Evolutionary conservation across 30 jellyfish, hydroid and myxozoan genomes (phyloP).

Genomic region (Turritopsis rubra): DNA sequence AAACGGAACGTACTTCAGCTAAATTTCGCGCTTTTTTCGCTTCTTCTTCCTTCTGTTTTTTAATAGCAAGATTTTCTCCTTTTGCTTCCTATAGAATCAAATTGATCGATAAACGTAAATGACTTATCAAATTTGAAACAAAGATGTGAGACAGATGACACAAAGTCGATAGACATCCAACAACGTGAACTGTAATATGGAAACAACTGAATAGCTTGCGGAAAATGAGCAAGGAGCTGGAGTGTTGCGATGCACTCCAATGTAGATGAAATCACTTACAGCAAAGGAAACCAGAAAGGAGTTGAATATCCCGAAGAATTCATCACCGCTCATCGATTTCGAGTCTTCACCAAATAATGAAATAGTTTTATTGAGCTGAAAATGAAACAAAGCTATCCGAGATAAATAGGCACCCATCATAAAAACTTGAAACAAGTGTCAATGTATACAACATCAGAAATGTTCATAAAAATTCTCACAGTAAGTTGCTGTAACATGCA

Average conservation of each 20-base stretch:
- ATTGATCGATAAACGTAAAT: neutral
- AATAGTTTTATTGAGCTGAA: constrained; percentile 69
- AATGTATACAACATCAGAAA: no score
- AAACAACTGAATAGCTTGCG: no score
- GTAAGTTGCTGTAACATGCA: no score
- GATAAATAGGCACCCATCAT: no score
- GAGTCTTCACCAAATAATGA: constrained; percentile 81
- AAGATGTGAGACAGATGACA: neutral
- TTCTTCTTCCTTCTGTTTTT: constrained; percentile 76
- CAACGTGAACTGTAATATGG: no score
- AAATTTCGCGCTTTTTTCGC: constrained; percentile 72
- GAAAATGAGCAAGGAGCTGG: no score
- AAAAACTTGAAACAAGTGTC: no score
- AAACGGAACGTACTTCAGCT: constrained; percentile 56
- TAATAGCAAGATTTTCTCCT: constrained; percentile 74
- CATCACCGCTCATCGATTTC: constrained; percentile 48
- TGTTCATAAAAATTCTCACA: no score
- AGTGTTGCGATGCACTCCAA: neutral
- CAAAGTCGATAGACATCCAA: no score
- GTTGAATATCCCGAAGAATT: constrained; percentile 75
- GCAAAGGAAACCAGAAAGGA: constrained; percentile 64
- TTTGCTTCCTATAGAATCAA: constrained; percentile 66
- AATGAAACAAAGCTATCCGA: constrained; percentile 3
- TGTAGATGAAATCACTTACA: constrained; percentile 38
- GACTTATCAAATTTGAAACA: neutral